Conservation (phyloP, 2,888 invertebrate genomes). For the Ypsolopha sequella region DNA sequence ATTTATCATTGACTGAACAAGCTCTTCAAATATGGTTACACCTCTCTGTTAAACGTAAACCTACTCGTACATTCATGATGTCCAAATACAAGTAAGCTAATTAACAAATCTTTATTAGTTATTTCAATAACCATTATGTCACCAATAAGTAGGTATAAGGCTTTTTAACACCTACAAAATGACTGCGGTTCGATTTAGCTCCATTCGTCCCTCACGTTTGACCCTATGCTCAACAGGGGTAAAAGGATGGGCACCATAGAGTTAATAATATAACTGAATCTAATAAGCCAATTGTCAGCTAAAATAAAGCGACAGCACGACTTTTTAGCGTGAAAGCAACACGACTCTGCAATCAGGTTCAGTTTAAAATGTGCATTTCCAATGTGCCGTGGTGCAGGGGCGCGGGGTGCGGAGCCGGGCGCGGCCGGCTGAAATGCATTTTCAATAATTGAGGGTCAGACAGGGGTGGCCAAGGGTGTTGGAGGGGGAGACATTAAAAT, state of each 20-base stretch:
- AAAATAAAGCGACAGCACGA: constrained; percentile 53
- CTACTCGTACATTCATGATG: too few species aligned
- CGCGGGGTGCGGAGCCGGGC: constrained; percentile 26
- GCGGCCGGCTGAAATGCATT: constrained; percentile 65
- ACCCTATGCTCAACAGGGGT: neutral
- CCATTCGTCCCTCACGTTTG: too few species aligned
- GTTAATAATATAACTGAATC: constrained; percentile 3
- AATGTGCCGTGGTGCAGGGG: constrained; percentile 35
- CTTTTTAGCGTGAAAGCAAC: constrained; percentile 57
- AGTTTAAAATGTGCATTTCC: constrained; percentile 71
- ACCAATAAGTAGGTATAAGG: too few species aligned
- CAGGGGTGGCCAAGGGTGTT: constrained; percentile 29
- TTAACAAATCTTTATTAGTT: neutral
- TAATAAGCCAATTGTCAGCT: constrained; percentile 34
- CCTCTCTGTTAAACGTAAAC: too few species aligned
- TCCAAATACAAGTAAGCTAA: neutral
- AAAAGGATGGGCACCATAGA: neutral
- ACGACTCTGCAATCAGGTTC: constrained; percentile 65
- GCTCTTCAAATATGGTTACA: too few species aligned
- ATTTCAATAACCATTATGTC: too few species aligned
- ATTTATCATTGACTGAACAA: too few species aligned
- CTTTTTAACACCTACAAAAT: too few species aligned
- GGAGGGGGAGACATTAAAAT: constrained; percentile 54
- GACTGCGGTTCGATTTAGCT: too few species aligned
- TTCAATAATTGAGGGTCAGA: constrained; percentile 71